Base-by-base conservation (phyloP, 2,113 vertebrate genomes). In the Shinisaurus crocodilurus region DNA sequence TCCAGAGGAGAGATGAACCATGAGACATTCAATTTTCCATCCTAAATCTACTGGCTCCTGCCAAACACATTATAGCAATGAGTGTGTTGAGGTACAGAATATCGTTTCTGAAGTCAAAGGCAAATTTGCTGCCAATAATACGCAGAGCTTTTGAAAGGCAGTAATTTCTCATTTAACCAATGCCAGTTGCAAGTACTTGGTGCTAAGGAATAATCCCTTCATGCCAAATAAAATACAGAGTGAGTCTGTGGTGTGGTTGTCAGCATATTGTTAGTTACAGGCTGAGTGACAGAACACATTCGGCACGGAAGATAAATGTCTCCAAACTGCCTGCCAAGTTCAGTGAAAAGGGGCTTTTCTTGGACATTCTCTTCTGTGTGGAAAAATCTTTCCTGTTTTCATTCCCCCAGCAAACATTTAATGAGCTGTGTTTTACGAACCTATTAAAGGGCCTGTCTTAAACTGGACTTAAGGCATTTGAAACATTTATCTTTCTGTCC, bases 191-290 rank as follows among this genome's bases (percentile, higher is more conserved):
- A 54, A 97, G 96, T 96, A 94, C 95, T 97, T 97, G 95, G 96
- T 95, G 96, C 95, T 93, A 95, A 96, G 96, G 96, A 96, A 96
- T 96, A 97, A 96, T 96, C 94, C 90, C 93, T 93, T 90, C 8
- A 84, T 82, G 97, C 96, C 97, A 97, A 97, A 94, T 96, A 97
- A 97, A 98, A 97, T 88, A 97, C 95, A 94, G 95, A 94, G 96
- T 87, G 95, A 93, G 96, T 96, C 96, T 97, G 97, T 95, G 97
- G 96, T 92, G 88, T 94, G 95, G 94, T 97, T 97, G 97, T 95
- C 93, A 94, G 95, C 32, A 76, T 96, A 97, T 97, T 97, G 96
- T 97, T 97, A 96, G 95, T 95, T 96, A 92, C 96, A 93, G 96
- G 95, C 84, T 87, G 96, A 96, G 96, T 97, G 97, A 97, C 96